Percentiles rank a stretch among this genome's conserved stretches.
Conservation (phyloP, 2,888 invertebrate genomes). For the Rhingia rostrata region DNA sequence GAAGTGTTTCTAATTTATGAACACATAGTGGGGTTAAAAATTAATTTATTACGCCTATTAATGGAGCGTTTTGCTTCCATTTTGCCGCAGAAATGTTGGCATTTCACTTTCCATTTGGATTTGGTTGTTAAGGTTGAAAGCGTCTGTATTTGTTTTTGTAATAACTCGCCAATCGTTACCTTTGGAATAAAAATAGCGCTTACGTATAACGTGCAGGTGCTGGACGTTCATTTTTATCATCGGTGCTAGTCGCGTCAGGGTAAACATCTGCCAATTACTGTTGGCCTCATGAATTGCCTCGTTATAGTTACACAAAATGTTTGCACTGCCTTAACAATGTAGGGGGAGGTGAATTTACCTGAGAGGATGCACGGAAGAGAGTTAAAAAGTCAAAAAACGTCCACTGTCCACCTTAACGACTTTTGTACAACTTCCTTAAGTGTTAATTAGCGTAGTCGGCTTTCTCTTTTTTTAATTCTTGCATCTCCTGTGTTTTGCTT, state of each 20-base stretch:
- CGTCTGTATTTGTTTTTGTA: too few relatives aligned
- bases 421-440: slow-evolving; percentile 25
- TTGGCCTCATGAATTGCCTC: slow-evolving; percentile 5
- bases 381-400: not conserved
- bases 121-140: not conserved
- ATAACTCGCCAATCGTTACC: too few relatives aligned
- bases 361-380: not conserved
- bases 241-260: not conserved
- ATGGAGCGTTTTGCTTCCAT: slow-evolving; percentile 2
- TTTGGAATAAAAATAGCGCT: too few relatives aligned
- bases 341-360: not conserved
- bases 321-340: not conserved
- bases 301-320: not conserved
- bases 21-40: slow-evolving; percentile 23
- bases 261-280: slow-evolving; percentile 19
- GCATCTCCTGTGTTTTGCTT: not conserved
- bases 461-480: slow-evolving; percentile 42
- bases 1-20: slow-evolving; percentile 27
- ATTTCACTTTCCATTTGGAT: slow-evolving; percentile 45
- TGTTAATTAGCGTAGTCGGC: slow-evolving; percentile 19
- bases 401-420: slow-evolving; percentile 1
- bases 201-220: not conserved
- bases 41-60: slow-evolving; percentile 37
- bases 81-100: not conserved
- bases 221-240: not conserved